These are phyloP conservation scores for Perca flavescens DNA, from an alignment of 2,113 vertebrate species.

Conservation along the genomic window DNA sequence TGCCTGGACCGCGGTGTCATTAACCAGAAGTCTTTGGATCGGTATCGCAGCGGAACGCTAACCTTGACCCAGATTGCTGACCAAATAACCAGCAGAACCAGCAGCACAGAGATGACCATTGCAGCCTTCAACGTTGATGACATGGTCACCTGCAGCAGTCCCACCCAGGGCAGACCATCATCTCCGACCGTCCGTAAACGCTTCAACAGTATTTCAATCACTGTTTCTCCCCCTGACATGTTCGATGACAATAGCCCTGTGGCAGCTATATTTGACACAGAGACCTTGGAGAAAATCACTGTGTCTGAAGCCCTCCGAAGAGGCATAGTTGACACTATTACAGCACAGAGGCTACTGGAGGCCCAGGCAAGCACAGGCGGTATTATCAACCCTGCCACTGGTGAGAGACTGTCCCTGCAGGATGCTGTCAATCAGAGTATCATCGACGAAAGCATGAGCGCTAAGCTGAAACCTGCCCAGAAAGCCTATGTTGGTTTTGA, in stretches of 20 bases:
- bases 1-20: conserved; percentile 89
- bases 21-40: conserved; percentile 87
- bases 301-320: conserved; percentile 90
- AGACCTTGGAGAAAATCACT: conserved; percentile 97
- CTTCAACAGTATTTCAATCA: conserved; percentile 84
- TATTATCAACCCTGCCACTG: conserved; percentile 91
- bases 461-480: conserved; percentile 93
- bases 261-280: conserved; percentile 95
- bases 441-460: conserved; percentile 92
- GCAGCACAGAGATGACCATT: conserved; percentile 73
- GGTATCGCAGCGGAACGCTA: conserved; percentile 90
- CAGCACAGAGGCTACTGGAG: conserved; percentile 93
- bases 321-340: conserved; percentile 94
- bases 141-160: conserved; percentile 83
- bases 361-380: conserved; percentile 96
- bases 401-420: conserved; percentile 90
- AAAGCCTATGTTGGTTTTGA: conserved; percentile 95
- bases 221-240: conserved; percentile 88
- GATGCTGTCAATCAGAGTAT: conserved; percentile 90
- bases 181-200: conserved; percentile 84
- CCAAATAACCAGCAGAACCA: conserved; percentile 87
- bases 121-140: conserved; percentile 78
- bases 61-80: conserved; percentile 95
- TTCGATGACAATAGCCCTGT: conserved; percentile 93
- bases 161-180: conserved; percentile 76